Base-by-base conservation (phyloP, 2,113 vertebrate species). In the Centrocercus urophasianus region DNA sequence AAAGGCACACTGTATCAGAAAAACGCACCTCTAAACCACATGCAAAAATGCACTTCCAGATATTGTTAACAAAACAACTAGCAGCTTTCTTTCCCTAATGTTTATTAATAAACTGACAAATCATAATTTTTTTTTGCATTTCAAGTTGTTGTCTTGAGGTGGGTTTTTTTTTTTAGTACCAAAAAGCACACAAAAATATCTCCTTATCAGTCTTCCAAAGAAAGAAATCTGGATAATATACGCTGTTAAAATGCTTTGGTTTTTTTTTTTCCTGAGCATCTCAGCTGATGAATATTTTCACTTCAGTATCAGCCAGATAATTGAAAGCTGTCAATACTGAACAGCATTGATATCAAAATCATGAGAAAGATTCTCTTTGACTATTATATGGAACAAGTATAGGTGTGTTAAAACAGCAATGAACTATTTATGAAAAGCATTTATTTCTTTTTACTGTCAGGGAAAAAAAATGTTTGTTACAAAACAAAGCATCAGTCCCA, bases 321-420 rank as follows among this genome's bases (percentile, higher is more conserved):
- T 19, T 70, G n/a, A 65, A 45, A 78, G 67, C 6, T 18, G n/a
- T 72, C 36, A 47, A 47, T 18, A 59, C n/a, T 70, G 38, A 73
- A 64, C 4, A 74, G 20, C 16, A 60, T 21, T 34, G 10, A 15
- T 19, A 66, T 30, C 15, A 48, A 63, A 43, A 12, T 21, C 1
- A 0, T 17, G 48, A 66, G 13, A 10, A 73, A 54, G 30, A 43
- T 71, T 54, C 67, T 63, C 32, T 11, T 59, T 38, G 13, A 60
- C 3, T 67, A 48, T n/a, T 47, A 24, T 10, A 47, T 4, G 42
- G n/a, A 86, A 60, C 0, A 4, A 18, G 11, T 22, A 34, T 0
- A 65, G 25, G 54, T 22, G 40, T 22, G 48, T 12, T 70, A 27
- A 42, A 69, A 12, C 7, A 78, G 8, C 15, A 48, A 70, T 63